Conservation (phyloP, 2,113 vertebrate species). For the Peucedramus taeniatus region DNA sequence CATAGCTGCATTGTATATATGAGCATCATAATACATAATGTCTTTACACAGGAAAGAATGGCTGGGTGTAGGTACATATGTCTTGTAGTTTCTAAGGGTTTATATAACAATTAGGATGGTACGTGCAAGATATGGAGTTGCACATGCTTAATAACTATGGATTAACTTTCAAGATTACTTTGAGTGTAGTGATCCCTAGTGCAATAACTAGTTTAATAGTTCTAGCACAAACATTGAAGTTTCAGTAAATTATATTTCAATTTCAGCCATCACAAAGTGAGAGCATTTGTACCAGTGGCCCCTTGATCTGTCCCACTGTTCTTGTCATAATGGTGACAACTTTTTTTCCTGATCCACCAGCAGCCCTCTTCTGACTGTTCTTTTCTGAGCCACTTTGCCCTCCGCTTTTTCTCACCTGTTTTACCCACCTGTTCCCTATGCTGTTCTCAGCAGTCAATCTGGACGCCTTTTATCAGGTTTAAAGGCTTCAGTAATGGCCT, state of each 20-base stretch:
- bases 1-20: fast-evolving
- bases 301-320: background rate
- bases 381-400: background rate
- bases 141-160: background rate
- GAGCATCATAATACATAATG: background rate
- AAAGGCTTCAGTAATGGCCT: background rate
- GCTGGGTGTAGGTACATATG: background rate
- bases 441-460: background rate
- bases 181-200: background rate
- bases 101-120: background rate
- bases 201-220: background rate
- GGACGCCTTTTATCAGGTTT: background rate
- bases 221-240: background rate
- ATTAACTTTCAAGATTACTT: background rate
- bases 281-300: background rate
- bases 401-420: background rate
- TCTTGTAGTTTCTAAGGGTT: background rate
- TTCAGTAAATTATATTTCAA: background rate
- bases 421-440: background rate
- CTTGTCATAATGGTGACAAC: background rate
- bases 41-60: background rate
- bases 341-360: background rate
- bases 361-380: background rate
- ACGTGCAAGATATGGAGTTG: background rate
- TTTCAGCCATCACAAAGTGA: background rate